Evolutionary conservation across 2,113 vertebrate genomes (phyloP).

Genomic region (Eclectus roratus): DNA sequence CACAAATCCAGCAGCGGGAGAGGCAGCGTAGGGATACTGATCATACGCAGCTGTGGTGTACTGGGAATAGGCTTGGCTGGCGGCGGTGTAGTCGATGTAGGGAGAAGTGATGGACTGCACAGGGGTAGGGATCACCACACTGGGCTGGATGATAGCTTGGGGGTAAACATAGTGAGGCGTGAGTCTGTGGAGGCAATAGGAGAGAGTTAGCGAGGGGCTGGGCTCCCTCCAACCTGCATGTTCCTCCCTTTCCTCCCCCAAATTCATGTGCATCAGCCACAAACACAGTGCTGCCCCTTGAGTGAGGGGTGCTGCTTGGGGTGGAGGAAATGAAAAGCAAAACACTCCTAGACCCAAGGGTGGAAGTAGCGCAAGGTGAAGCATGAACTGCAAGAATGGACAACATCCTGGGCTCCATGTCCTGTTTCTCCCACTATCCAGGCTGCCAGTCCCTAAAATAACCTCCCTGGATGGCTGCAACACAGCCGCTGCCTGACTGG

Average conservation of each 20-base stretch:
- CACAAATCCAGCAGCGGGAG: slow-evolving; percentile 81
- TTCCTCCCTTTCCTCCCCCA: not conserved
- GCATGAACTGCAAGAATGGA: not conserved
- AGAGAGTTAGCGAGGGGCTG: not conserved
- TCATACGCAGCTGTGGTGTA: slow-evolving; percentile 89
- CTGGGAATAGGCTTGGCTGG: slow-evolving; percentile 84
- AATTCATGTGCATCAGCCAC: fast-evolving
- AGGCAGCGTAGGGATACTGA: slow-evolving; percentile 91
- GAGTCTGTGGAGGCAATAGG: slow-evolving; percentile 77
- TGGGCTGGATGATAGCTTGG: slow-evolving; percentile 88
- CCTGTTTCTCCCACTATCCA: fast-evolving
- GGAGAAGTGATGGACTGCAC: slow-evolving; percentile 83
- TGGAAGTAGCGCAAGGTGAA: not conserved
- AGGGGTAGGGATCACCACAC: slow-evolving; percentile 87
- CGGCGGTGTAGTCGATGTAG: slow-evolving; percentile 87
- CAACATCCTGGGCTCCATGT: fast-evolving
- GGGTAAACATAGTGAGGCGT: slow-evolving; percentile 90
- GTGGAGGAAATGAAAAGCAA: not conserved
- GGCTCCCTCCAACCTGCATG: fast-evolving
- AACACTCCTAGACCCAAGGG: not conserved
- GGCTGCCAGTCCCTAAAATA: not conserved
- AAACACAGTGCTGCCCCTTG: not conserved
- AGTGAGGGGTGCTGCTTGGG: not conserved
- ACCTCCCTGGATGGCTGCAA: fast-evolving
- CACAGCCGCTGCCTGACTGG: not conserved